These are phyloP conservation scores for Eristalis pertinax DNA, from an alignment of 2,888 invertebrate genomes.

Conservation along the genomic window DNA sequence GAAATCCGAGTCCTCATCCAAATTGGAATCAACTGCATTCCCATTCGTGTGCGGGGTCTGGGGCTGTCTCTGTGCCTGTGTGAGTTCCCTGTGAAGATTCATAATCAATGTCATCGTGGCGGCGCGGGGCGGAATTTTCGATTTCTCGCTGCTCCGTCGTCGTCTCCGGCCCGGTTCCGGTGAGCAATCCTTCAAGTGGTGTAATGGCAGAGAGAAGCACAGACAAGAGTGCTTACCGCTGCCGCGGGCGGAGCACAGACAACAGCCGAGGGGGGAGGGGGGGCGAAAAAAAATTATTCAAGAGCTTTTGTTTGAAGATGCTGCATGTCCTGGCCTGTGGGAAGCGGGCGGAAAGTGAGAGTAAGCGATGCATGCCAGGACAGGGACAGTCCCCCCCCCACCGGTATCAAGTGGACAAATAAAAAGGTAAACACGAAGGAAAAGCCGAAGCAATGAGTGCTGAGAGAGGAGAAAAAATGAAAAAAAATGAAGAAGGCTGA, in stretches of 20 bases:
- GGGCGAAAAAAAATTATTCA: slow-evolving; percentile 56
- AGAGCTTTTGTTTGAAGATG: slow-evolving; percentile 71
- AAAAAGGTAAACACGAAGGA: slow-evolving; percentile 5
- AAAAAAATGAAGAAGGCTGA: slow-evolving; percentile 5
- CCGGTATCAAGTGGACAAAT: slow-evolving; percentile 59
- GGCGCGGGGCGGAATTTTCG: neutral
- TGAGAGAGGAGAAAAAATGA: neutral
- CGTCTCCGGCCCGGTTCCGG: neutral
- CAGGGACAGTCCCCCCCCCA: neutral
- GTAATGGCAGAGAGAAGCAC: slow-evolving; percentile 56
- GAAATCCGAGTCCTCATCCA: slow-evolving; percentile 34
- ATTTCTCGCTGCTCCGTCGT: neutral
- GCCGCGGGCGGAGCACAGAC: neutral
- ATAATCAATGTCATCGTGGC: slow-evolving; percentile 30
- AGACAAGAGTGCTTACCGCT: slow-evolving; percentile 28
- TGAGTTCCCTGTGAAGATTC: slow-evolving; percentile 7
- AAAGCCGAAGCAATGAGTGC: too few relatives aligned
- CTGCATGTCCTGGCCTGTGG: slow-evolving; percentile 43
- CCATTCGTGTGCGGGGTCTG: neutral
- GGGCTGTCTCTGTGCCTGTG: neutral
- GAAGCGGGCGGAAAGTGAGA: slow-evolving; percentile 24
- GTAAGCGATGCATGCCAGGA: slow-evolving; percentile 62
- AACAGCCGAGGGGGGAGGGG: too few relatives aligned
- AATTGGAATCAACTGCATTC: slow-evolving; percentile 55
- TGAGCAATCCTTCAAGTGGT: slow-evolving; percentile 64